These are phyloP conservation scores for Ganaspis brasiliensis DNA, from an alignment of 2,888 invertebrate genomes.

Conservation along the genomic window DNA sequence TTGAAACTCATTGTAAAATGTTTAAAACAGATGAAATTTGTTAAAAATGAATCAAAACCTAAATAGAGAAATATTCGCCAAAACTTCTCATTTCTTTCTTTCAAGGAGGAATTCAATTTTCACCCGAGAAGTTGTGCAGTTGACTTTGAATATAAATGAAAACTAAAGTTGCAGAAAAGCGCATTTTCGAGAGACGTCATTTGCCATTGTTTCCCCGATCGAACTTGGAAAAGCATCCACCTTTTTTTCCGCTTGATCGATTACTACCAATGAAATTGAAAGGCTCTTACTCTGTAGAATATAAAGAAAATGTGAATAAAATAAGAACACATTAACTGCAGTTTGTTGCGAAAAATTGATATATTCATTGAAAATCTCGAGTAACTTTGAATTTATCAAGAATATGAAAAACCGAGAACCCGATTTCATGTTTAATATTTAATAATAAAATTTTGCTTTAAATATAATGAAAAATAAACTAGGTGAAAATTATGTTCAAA, in stretches of 20 bases:
- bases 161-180: not conserved
- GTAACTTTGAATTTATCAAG: too few relatives aligned
- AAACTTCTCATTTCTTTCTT: too few relatives aligned
- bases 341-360: not conserved
- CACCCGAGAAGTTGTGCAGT: not conserved
- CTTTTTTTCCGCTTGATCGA: slow-evolving; percentile 25
- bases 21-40: too few relatives aligned
- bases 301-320: not conserved
- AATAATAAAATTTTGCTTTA: too few relatives aligned
- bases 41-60: too few relatives aligned
- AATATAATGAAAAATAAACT: too few relatives aligned
- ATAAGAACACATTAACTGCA: not conserved
- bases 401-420: too few relatives aligned
- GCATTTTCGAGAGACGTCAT: slow-evolving; percentile 7
- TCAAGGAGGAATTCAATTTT: not conserved
- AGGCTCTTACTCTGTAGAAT: slow-evolving; percentile 1
- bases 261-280: slow-evolving; percentile 24
- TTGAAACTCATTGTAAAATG: too few relatives aligned
- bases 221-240: slow-evolving; percentile 14
- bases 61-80: too few relatives aligned
- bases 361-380: too few relatives aligned
- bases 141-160: slow-evolving; percentile 13
- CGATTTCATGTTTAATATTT: too few relatives aligned
- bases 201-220: slow-evolving; percentile 13
- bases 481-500: too few relatives aligned